Evolutionary conservation across 2,797 vertebrate species (phyloP), one percentile per base, ranked within the genome.

Genomic region (Halcyon smyrnensis): DNA sequence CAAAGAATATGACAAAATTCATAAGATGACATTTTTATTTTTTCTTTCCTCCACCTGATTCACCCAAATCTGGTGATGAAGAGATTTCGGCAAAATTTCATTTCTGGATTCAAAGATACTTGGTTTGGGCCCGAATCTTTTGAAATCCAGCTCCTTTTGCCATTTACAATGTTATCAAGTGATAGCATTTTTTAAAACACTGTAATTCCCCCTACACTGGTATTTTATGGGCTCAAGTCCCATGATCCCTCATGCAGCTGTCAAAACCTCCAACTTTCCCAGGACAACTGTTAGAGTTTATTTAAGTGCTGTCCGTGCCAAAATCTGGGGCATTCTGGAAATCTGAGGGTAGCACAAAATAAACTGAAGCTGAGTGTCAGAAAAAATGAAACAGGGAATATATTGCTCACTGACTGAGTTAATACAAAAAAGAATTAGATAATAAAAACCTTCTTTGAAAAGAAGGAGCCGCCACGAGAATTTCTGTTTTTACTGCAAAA

Each of bases 201-300:
- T 78, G 64, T 85, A 68, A 93, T 93, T 97, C 75, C 83, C 68
- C 64, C 92, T 85, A 59, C 88, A 62, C 32, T 75, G 76, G 81
- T 92, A 83, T 95, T 96, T 96, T 87, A 87, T 4, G 15, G 91
- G 81, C 84, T 94, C 68, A 75, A 87, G 81, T 96, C 93, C 87
- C 93, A 92, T 89, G 89, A 87, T 94, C 77, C 81, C 60, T 95
- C 82, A 83, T 90, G 88, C 93, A 97, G 96, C 96, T 96, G 95
- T 96, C 93, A 96, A 97, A 97, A 97, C 94, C 86, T 97, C 93
- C 86, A 82, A 80, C 96, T 95, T 96, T 96, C 96, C 95, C 95
- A 97, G 95, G 93, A 94, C 91, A 97, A 95, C 94, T 54, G 57
- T 80, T 93, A 87, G 75, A 90, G 95, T 97, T 96, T 95, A 94